Percentiles rank a stretch among this genome's conserved stretches.
Evolutionary conservation across 2,888 invertebrate species (phyloP).

Genomic region (Himalopsyche japonica): DNA sequence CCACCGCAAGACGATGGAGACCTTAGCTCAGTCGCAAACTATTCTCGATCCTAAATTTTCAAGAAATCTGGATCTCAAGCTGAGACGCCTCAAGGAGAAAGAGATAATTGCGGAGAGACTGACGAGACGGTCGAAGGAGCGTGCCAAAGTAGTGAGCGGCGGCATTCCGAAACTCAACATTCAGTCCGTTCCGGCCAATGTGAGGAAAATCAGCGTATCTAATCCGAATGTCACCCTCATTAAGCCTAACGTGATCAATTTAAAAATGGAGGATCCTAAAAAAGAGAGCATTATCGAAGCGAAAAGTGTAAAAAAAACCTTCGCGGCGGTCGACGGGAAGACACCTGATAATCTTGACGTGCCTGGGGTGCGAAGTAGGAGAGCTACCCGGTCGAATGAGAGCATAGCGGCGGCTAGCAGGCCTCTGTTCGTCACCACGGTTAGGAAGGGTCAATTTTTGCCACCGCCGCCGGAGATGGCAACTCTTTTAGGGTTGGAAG

Average conservation of each 20-base stretch:
- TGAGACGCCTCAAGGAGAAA: conserved; percentile 69
- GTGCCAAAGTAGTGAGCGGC: conserved; percentile 29
- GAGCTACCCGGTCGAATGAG: conserved; percentile 19
- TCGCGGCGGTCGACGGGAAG: background rate
- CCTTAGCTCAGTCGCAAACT: conserved; percentile 44
- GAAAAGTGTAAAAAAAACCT: conserved; percentile 34
- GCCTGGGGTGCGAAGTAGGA: conserved; percentile 39
- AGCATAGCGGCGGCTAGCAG: conserved; percentile 43
- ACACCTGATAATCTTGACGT: background rate
- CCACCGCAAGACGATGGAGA: conserved; percentile 27
- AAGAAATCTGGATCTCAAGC: conserved; percentile 71
- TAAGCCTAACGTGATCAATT: conserved; percentile 31
- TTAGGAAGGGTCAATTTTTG: conserved; percentile 76
- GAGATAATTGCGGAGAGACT: conserved; percentile 49
- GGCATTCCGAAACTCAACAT: conserved; percentile 16
- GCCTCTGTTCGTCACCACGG: conserved; percentile 79
- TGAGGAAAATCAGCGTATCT: conserved; percentile 46
- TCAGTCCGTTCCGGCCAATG: conserved; percentile 21
- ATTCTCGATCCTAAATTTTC: conserved; percentile 64
- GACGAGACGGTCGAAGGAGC: conserved; percentile 40
- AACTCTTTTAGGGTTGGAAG: conserved; percentile 62
- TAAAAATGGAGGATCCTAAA: conserved; percentile 36
- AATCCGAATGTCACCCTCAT: conserved; percentile 46
- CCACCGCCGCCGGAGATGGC: conserved; percentile 77
- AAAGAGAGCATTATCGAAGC: conserved; percentile 43